Conservation (phyloP, 2,797 vertebrate genomes). For the Cuculus canorus region DNA sequence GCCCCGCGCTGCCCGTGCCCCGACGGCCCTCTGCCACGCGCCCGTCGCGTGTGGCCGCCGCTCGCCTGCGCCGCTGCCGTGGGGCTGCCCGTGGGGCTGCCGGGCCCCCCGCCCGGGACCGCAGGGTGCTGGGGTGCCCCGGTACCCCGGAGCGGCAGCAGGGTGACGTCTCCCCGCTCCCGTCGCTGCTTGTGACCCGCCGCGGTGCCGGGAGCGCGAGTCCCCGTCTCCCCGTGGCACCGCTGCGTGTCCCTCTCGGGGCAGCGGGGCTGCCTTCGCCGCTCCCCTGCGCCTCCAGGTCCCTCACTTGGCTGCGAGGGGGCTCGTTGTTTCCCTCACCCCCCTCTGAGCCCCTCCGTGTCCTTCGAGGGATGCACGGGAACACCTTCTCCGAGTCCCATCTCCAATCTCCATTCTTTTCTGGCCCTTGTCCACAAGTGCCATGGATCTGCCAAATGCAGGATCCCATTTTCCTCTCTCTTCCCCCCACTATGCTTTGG, state of each 20-base stretch:
- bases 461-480: not conserved
- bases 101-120: no score
- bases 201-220: accelerated
- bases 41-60: not conserved
- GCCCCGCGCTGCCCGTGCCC: no score
- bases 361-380: not conserved
- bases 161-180: not conserved
- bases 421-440: not conserved
- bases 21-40: not conserved
- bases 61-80: no score
- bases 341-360: accelerated
- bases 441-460: accelerated
- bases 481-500: not conserved
- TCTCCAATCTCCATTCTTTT: not conserved
- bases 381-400: not conserved
- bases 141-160: not conserved
- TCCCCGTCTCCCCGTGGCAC: no score
- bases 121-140: no score
- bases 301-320: accelerated
- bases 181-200: not conserved
- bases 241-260: no score
- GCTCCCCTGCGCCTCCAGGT: not conserved
- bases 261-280: accelerated
- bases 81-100: no score
- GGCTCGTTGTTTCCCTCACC: not conserved